phyloP scores from a whole-genome alignment of 2,888 invertebrate species.

The Cryptocheilus praepositus region DNA sequence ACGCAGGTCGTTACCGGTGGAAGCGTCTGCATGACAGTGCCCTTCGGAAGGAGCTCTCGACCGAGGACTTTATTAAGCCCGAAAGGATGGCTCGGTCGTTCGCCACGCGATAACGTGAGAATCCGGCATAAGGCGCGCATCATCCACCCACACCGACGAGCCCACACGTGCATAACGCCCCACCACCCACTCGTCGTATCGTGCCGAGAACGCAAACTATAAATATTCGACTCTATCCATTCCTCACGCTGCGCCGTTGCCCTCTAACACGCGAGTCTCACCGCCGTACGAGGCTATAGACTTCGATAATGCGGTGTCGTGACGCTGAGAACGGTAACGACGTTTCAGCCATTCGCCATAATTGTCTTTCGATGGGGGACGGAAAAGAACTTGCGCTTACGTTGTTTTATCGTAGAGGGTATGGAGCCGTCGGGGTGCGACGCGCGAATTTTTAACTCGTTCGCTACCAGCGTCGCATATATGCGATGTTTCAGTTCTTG shows the following conservation, averaged over 20 bases:
- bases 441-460: too few species aligned
- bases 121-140: slow-evolving; percentile 44
- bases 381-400: too few species aligned
- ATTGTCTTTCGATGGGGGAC: too few species aligned
- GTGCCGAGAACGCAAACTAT: slow-evolving; percentile 48
- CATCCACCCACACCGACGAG: background rate
- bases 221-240: slow-evolving; percentile 49
- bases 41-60: background rate
- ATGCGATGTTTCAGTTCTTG: too few species aligned
- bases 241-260: slow-evolving; percentile 33
- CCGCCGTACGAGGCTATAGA: slow-evolving; percentile 4
- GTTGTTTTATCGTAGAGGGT: too few species aligned
- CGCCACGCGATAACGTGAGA: slow-evolving; percentile 59
- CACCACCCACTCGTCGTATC: slow-evolving; percentile 17
- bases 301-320: slow-evolving; percentile 42
- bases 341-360: too few species aligned
- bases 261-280: slow-evolving; percentile 34
- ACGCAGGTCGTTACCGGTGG: slow-evolving; percentile 2
- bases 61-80: slow-evolving; percentile 24
- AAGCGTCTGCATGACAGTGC: background rate
- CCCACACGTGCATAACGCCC: slow-evolving; percentile 42
- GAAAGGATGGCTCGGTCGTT: slow-evolving; percentile 39
- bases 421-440: too few species aligned
- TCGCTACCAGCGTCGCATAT: too few species aligned
- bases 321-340: slow-evolving; percentile 4